These are phyloP conservation scores for Sphaeridia pumilis DNA, from an alignment of 2,888 invertebrate genomes.

Conservation along the genomic window DNA sequence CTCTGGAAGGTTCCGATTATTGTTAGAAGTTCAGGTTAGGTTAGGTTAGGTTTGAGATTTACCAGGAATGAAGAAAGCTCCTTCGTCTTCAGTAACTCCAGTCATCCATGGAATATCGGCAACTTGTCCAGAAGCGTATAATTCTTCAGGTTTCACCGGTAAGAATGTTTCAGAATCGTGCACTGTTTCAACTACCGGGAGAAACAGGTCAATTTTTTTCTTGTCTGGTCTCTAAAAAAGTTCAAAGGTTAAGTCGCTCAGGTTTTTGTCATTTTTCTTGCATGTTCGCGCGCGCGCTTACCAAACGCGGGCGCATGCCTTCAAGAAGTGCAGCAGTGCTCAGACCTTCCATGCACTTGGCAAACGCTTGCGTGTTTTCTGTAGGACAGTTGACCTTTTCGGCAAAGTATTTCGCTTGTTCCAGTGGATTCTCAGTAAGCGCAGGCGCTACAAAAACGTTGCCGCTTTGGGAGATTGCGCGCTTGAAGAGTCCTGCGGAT, in stretches of 20 bases:
- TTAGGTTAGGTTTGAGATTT: background rate
- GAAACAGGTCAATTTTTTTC: background rate
- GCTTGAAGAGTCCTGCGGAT: background rate
- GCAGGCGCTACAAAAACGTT: background rate
- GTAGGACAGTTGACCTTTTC: background rate
- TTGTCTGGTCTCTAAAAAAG: too few relatives aligned
- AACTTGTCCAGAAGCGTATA: background rate
- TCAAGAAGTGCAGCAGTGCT: background rate
- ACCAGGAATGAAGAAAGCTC: background rate
- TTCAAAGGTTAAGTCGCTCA: background rate
- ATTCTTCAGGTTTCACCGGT: background rate
- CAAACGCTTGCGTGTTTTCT: background rate
- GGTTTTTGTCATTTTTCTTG: background rate
- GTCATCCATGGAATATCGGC: background rate
- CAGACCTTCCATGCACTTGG: background rate
- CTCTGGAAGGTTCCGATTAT: background rate
- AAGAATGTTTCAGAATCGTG: background rate
- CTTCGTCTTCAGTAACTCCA: background rate
- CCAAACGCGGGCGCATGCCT: background rate
- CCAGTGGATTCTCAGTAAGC: background rate
- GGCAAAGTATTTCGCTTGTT: constrained; percentile 1
- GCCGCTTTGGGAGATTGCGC: constrained; percentile 2
- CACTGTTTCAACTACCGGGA: background rate
- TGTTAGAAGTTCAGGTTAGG: background rate
- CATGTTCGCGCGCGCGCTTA: background rate